Evolutionary conservation across 2,797 vertebrate genomes (phyloP), one percentile per base, ranked within the genome.

Genomic region (Argentina silus): DNA sequence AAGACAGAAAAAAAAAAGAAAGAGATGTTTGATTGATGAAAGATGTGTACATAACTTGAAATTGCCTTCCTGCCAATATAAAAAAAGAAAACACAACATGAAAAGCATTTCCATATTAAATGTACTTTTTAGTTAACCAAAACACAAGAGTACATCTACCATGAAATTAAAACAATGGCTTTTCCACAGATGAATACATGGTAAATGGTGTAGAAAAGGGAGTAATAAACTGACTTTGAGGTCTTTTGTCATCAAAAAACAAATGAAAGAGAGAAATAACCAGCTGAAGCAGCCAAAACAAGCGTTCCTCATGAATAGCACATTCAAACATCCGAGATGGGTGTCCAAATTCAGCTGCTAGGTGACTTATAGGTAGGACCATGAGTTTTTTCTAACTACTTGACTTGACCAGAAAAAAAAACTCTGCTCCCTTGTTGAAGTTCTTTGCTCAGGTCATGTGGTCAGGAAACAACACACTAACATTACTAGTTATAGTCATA

Each of bases 141-240:
- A 85, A 78, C 17, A 84, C 73, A 68, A 87, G 83, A 87, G 72
- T 76, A 86, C 36, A 62, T 90, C 88, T 90, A 90, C 90, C 88
- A 90, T 91, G 87, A 90, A 91, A 91, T 91, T 87, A 89, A 90
- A 90, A 91, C 88, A 91, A 89, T 84, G 82, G 84, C 67, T 80
- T 69, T 81, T 85, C 82, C 85, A 86, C 84, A 91, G 86, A 45
- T 87, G 86, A 85, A 81, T 76, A 90, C 86, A 85, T 85, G 77
- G 84, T 84, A 88, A 91, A 92, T 88, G 83, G 84, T 85, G 88
- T 82, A 77, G 80, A 75, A 62, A 75, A 80, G 79, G 85, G 83
- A 83, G 81, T 83, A 89, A 90, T 85, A n/a, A 80, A 81, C 84
- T 83, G 83, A 82, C 78, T 85, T 73, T 75, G 62, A 36, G 27